These are phyloP conservation scores for Caenorhabditis sulstoni DNA, from an alignment of 2,888 invertebrate genomes.

Conservation along the genomic window DNA sequence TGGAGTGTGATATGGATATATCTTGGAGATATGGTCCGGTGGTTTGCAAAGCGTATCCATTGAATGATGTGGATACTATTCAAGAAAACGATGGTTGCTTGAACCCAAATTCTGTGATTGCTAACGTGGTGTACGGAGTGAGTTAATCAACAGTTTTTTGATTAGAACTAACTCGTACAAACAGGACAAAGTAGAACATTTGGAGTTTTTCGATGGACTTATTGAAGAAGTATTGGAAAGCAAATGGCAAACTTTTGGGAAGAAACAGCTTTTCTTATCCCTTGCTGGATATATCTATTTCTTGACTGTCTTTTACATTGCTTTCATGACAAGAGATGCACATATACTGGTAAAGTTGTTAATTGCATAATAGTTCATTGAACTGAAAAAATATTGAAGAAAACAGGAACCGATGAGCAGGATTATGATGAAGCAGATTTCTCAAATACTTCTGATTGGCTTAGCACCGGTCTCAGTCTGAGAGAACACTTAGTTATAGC, in stretches of 20 bases:
- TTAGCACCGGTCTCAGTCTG: conserved; percentile 41
- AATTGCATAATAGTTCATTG: too few relatives aligned
- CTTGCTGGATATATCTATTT: conserved; percentile 93
- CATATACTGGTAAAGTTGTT: conserved; percentile 61
- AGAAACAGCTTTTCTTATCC: conserved; percentile 83
- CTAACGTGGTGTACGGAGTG: conserved; percentile 96
- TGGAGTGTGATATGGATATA: conserved; percentile 95
- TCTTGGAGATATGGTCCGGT: conserved; percentile 95
- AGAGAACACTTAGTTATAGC: conserved; percentile 55
- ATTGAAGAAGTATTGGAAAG: conserved; percentile 94
- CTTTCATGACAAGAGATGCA: conserved; percentile 87
- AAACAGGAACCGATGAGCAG: too few relatives aligned
- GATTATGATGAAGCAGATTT: conserved; percentile 35
- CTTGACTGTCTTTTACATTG: conserved; percentile 90
- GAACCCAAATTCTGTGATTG: conserved; percentile 93
- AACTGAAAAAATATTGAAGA: too few relatives aligned
- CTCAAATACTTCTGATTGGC: conserved; percentile 24
- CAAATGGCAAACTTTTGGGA: conserved; percentile 98
- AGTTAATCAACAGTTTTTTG: conserved; percentile 22
- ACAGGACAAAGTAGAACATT: conserved; percentile 94
- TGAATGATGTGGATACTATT: conserved; percentile 89
- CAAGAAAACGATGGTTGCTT: conserved; percentile 92
- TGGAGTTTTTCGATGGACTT: conserved; percentile 94
- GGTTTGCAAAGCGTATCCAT: conserved; percentile 87
- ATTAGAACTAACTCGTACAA: conserved; percentile 1